Evolutionary conservation across 2,113 vertebrate genomes (phyloP).

Genomic region (Amblyopsis rosae): DNA sequence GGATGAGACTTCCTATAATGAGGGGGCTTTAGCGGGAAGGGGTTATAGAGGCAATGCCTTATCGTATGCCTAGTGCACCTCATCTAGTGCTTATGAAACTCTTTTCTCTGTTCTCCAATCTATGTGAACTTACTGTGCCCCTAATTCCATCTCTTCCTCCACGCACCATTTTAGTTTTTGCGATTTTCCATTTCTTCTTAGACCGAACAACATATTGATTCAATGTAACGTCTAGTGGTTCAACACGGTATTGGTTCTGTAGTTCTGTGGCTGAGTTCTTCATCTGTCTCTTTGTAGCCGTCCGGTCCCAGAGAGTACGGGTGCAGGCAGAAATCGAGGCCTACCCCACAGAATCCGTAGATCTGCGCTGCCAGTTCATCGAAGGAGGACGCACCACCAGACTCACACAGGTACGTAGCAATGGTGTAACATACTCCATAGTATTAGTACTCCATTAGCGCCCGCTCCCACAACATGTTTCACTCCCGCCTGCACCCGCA

Average conservation of each 20-base stretch:
- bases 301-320: slow-evolving; percentile 63
- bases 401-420: slow-evolving; percentile 70
- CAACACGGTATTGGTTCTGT: slow-evolving; percentile 7
- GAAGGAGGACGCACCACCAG: slow-evolving; percentile 60
- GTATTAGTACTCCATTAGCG: no score
- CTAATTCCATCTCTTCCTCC: no score
- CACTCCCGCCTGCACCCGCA: no score
- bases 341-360: slow-evolving; percentile 63
- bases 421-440: no score
- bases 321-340: slow-evolving; percentile 71
- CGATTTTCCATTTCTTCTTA: no score
- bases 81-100: slow-evolving; percentile 27
- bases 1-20: slow-evolving; percentile 14
- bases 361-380: slow-evolving; percentile 70
- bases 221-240: background rate
- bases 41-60: slow-evolving; percentile 11
- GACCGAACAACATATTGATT: no score
- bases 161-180: no score
- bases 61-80: slow-evolving; percentile 23
- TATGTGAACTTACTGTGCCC: background rate
- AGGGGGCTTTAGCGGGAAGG: slow-evolving; percentile 9
- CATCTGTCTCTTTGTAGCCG: slow-evolving; percentile 44
- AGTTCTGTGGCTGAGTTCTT: slow-evolving; percentile 4
- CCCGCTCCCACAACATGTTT: no score
- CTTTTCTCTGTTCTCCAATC: background rate